phyloP scores from a whole-genome alignment of 2,888 invertebrate genomes.

The Muschampia plurimacula region DNA sequence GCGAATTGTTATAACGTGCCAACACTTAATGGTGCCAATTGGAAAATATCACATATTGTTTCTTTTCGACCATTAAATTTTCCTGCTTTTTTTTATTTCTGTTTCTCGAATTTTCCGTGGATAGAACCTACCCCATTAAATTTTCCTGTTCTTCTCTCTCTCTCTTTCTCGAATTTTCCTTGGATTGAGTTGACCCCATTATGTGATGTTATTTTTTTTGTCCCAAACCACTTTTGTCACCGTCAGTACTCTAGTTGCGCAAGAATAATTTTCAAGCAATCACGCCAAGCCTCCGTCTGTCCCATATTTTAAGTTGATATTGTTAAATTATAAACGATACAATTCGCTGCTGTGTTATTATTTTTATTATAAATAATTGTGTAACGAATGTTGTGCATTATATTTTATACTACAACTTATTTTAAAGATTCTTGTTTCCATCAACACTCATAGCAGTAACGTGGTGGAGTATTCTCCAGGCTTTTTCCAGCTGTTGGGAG shows the following conservation, averaged over 20 bases:
- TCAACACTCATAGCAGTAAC: too few species aligned
- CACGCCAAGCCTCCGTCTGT: conserved; percentile 62
- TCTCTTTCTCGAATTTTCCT: too few species aligned
- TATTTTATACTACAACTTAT: neutral
- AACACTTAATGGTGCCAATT: neutral
- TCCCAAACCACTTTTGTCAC: conserved; percentile 31
- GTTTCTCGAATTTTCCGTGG: too few species aligned
- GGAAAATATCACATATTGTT: neutral
- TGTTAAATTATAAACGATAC: conserved; percentile 55
- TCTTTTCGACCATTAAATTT: neutral
- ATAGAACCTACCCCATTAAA: too few species aligned
- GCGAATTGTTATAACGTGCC: neutral
- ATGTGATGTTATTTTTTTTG: neutral
- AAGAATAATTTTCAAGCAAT: conserved; percentile 75
- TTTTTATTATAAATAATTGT: conserved; percentile 43
- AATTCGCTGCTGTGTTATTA: conserved; percentile 45
- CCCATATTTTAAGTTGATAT: conserved; percentile 59
- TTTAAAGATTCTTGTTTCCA: too few species aligned
- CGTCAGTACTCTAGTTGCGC: conserved; percentile 60
- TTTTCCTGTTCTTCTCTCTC: neutral
- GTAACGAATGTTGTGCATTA: neutral
- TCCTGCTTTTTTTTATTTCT: too few species aligned
- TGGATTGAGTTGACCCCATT: too few species aligned
- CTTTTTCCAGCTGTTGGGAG: too few species aligned
- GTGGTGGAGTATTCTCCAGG: too few species aligned